Evolutionary conservation across 2,888 invertebrate genomes (phyloP).

Genomic region (Chesias legatella): DNA sequence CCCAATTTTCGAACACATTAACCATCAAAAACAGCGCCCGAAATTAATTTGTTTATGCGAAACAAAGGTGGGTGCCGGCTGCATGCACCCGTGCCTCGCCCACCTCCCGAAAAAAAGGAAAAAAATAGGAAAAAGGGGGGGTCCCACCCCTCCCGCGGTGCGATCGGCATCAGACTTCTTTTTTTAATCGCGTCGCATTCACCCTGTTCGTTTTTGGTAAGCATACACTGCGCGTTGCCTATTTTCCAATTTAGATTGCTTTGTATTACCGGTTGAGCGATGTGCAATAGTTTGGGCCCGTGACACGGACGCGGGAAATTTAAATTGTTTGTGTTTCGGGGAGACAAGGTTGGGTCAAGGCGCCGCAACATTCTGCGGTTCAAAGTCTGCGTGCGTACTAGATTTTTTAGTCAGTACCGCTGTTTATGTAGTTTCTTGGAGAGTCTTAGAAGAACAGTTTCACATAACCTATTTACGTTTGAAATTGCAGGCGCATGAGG

Average conservation of each 20-base stretch:
- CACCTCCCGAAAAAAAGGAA: constrained; percentile 73
- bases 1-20: constrained; percentile 72
- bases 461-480: too few relatives aligned
- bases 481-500: too few relatives aligned
- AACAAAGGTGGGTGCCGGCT: constrained; percentile 78
- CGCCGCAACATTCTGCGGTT: background rate
- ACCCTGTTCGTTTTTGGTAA: constrained; percentile 78
- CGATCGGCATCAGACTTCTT: constrained; percentile 80
- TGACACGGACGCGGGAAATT: constrained; percentile 74
- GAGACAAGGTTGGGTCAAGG: constrained; percentile 11
- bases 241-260: constrained; percentile 81
- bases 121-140: constrained; percentile 64
- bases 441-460: too few relatives aligned
- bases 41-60: constrained; percentile 81
- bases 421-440: too few relatives aligned
- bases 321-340: constrained; percentile 53
- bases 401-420: too few relatives aligned
- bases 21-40: constrained; percentile 77
- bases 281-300: constrained; percentile 77
- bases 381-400: too few relatives aligned
- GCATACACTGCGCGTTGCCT: constrained; percentile 80
- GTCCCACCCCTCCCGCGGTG: constrained; percentile 65
- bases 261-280: constrained; percentile 79
- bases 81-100: constrained; percentile 76
- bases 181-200: constrained; percentile 80